phyloP scores from a whole-genome alignment of 2,113 vertebrate species.

The Lagopus leucura region DNA sequence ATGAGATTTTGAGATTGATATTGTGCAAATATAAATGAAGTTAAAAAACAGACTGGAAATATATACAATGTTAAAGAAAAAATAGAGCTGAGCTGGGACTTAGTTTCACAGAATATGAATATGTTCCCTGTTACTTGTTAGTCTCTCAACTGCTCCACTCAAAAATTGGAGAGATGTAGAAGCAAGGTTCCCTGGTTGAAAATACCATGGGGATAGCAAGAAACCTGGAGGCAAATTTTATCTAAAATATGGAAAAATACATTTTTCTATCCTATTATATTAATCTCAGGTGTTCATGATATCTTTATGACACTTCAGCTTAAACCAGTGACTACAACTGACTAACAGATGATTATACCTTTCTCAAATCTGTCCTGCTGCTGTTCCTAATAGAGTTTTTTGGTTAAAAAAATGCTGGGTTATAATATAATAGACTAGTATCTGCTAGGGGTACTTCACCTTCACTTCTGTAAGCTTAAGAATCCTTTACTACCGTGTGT shows the following conservation, averaged over 20 bases:
- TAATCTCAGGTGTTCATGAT: not conserved
- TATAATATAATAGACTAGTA: not conserved
- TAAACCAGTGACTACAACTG: not conserved
- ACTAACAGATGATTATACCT: not conserved
- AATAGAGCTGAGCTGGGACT: not conserved
- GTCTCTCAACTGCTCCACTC: fast-evolving
- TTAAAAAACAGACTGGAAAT: not conserved
- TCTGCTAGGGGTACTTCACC: not conserved
- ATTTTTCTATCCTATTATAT: not conserved
- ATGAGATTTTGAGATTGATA: not conserved
- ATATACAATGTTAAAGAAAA: not conserved
- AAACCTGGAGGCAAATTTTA: not conserved
- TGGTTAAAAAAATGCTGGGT: not conserved
- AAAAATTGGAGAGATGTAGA: not conserved
- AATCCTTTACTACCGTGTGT: not conserved
- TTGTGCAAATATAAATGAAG: not conserved
- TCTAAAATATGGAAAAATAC: not conserved
- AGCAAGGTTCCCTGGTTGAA: not conserved
- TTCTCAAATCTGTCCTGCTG: not conserved
- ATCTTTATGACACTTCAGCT: not conserved
- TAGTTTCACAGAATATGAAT: not conserved
- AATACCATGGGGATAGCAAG: not conserved
- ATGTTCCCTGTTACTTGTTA: not conserved
- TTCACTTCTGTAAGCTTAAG: not conserved
- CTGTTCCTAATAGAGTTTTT: fast-evolving